A percentile compares a stretch with the other conserved stretches of the same genome.
These are phyloP conservation scores for Toxotes jaculatrix DNA, from an alignment of 2,113 vertebrate species.

Conservation along the genomic window DNA sequence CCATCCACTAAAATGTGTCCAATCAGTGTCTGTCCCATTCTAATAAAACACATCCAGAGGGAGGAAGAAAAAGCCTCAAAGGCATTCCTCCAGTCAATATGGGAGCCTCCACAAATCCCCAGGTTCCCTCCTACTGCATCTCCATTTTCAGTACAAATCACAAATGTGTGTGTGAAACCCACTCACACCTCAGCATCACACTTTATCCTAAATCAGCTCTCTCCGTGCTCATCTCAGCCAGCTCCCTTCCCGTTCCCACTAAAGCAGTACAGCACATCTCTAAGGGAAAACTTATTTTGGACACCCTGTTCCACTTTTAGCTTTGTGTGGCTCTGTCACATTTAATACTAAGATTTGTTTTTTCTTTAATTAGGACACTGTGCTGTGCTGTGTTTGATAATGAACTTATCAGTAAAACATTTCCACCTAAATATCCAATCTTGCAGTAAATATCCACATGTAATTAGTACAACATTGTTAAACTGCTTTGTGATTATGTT, in stretches of 20 bases:
- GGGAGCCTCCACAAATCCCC: constrained; percentile 62
- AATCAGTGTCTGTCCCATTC: constrained; percentile 39
- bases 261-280: neutral
- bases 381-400: no score
- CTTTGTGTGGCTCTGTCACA: neutral
- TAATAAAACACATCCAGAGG: constrained; percentile 70
- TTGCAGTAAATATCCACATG: no score
- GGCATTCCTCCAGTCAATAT: constrained; percentile 62
- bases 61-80: constrained; percentile 62
- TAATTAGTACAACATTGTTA: no score
- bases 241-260: neutral
- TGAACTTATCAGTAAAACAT: no score
- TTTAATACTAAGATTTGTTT: no score
- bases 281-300: neutral
- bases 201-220: constrained; percentile 49
- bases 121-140: constrained; percentile 29
- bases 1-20: constrained; percentile 27
- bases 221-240: constrained; percentile 9
- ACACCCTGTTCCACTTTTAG: constrained; percentile 17
- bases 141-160: constrained; percentile 62
- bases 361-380: no score
- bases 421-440: no score
- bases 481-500: no score
- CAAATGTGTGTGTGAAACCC: constrained; percentile 37
- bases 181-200: constrained; percentile 38